Conservation (phyloP, 1,140 invertebrate species). For the Bombyx mandarina region DNA sequence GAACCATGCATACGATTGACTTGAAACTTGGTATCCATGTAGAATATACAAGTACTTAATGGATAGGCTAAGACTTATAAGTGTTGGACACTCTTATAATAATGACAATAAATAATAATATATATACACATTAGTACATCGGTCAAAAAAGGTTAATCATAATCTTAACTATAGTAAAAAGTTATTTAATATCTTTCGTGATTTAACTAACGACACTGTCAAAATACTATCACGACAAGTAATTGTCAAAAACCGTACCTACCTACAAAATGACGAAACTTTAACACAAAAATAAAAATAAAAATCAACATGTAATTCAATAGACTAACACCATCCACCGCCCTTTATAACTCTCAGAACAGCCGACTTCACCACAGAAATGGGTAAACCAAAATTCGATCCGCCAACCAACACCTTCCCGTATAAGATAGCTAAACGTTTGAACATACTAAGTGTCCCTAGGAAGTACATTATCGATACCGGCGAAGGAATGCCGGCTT, state of each 20-base stretch:
- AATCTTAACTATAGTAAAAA: no score
- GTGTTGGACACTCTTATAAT: no score
- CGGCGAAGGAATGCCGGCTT: slow-evolving; percentile 41
- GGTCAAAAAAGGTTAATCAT: no score
- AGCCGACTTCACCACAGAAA: slow-evolving; percentile 32
- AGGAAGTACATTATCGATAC: slow-evolving; percentile 34
- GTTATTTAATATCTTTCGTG: no score
- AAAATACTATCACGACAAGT: not conserved
- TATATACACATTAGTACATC: no score
- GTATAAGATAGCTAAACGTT: slow-evolving; percentile 44
- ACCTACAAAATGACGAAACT: not conserved
- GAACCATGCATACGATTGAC: no score
- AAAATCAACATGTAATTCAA: slow-evolving; percentile 23
- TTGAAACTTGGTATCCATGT: no score
- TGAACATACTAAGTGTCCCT: slow-evolving; percentile 47
- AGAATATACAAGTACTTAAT: no score
- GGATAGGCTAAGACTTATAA: no score
- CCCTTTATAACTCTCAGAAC: slow-evolving; percentile 34
- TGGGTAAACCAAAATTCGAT: slow-evolving; percentile 48
- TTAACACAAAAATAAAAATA: no score
- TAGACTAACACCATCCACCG: not conserved
- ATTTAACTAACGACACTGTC: not conserved
- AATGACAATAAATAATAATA: no score
- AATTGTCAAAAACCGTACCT: not conserved
- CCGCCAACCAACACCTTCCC: slow-evolving; percentile 40